Base-by-base conservation (phyloP, 2,113 vertebrate genomes). In the Trichechus manatus region DNA sequence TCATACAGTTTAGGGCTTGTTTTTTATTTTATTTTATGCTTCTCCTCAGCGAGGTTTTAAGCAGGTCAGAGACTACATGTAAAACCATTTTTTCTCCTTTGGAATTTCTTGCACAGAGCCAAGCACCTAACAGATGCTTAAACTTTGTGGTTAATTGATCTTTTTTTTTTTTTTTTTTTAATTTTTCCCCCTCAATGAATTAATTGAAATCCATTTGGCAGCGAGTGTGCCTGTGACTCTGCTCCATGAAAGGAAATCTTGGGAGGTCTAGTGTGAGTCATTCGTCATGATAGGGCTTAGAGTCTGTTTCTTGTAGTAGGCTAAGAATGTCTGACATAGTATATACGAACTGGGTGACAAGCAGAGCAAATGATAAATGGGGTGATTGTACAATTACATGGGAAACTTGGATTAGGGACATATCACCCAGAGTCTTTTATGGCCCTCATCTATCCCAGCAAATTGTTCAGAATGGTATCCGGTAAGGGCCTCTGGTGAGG, bases 191-290 rank as follows among this genome's bases (percentile, higher is more conserved):
- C 42, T 42, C 15, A 13, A 3, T 83, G 66, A 79, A 80, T 88
- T 88, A 75, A 90, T n/a, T 91, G 86, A 96, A 95, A 95, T 96
- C 64, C 61, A 66, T 36, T 96, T 86, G 88, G 29, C 42, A 90
- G 39, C 5, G 17, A 64, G 22, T 50, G 10, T 81, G 5, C 56
- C 8, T 66, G n/a, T 13, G 25, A 89, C 29, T 91, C 29, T 89
- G 75, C 93, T 93, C 64, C 70, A 94, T 85, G 87, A 74, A 84
- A 82, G 78, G 42, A 74, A 66, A 87, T 66, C 50, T 36, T 75
- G 87, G 50, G 44, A 66, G 61, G 83, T 77, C 29, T 50, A 74
- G 50, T 19, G 36, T 61, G 50, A 92, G 19, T 27, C 50, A 85
- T 92, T 86, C 72, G 72, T 95, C 87, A 89, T 23, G 75, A 13